These are phyloP conservation scores for Diaprepes abbreviatus DNA, from an alignment of 2,888 invertebrate genomes.

Conservation along the genomic window DNA sequence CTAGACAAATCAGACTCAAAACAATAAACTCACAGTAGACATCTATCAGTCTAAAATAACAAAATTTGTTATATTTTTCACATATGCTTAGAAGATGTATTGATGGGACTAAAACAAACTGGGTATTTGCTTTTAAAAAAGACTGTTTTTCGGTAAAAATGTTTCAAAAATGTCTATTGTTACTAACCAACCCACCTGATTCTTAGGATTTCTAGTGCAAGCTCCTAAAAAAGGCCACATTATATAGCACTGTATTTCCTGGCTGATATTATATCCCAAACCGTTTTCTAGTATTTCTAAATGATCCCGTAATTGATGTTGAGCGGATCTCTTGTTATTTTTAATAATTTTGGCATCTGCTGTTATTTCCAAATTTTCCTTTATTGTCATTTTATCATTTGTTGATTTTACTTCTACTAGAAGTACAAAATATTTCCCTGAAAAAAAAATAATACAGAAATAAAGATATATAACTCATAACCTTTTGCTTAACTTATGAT, in stretches of 20 bases:
- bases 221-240: slow-evolving; percentile 64
- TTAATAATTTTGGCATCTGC: slow-evolving; percentile 63
- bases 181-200: slow-evolving; percentile 50
- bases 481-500: no score
- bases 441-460: no score
- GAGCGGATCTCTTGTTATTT: slow-evolving; percentile 64
- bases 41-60: no score
- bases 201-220: slow-evolving; percentile 60
- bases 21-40: no score
- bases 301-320: slow-evolving; percentile 64
- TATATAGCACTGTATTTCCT: slow-evolving; percentile 59
- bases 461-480: no score
- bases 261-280: slow-evolving; percentile 48
- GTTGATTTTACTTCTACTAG: slow-evolving; percentile 64
- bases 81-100: no score
- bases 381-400: slow-evolving; percentile 56
- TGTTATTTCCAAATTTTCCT: slow-evolving; percentile 56
- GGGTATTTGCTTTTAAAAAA: no score
- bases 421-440: slow-evolving; percentile 33
- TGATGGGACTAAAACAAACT: no score
- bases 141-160: no score
- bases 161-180: no score
- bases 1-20: no score
- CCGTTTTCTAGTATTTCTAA: slow-evolving; percentile 60
- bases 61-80: no score